Percentiles rank a stretch among this genome's conserved stretches.
Conservation (phyloP, 2,113 vertebrate genomes). For the Accipiter cooperii region DNA sequence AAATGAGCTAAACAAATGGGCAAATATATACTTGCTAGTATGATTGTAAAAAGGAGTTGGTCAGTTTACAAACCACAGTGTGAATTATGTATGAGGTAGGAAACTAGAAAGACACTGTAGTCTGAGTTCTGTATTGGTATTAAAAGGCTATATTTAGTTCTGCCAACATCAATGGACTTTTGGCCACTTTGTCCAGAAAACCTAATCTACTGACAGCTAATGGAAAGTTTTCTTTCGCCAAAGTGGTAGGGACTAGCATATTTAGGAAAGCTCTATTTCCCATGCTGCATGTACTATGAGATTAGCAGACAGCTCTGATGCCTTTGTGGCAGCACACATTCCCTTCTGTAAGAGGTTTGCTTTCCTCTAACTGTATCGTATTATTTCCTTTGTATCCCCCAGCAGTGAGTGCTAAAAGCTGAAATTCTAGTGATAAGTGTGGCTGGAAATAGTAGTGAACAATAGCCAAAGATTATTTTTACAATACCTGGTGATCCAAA, state of each 20-base stretch:
- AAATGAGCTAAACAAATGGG: background rate
- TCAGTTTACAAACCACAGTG: background rate
- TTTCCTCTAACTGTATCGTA: background rate
- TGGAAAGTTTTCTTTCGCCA: background rate
- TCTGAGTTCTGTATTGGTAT: background rate
- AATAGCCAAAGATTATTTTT: constrained; percentile 8
- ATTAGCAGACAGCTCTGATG: background rate
- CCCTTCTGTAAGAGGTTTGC: background rate
- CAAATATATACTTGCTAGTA: background rate
- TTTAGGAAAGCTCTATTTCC: background rate
- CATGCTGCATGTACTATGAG: background rate
- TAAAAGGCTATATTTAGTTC: background rate
- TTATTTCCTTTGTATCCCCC: background rate
- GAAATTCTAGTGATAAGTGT: background rate
- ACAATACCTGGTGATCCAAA: background rate
- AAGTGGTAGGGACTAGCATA: background rate
- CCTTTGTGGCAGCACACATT: background rate
- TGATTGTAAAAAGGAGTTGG: background rate
- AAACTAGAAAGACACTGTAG: background rate
- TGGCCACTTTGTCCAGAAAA: background rate
- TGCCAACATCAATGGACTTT: background rate
- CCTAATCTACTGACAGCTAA: background rate
- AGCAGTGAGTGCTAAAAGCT: background rate
- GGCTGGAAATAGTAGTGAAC: background rate
- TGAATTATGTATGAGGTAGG: background rate